These are phyloP conservation scores for Agrotis segetum DNA, from an alignment of 2,888 invertebrate genomes.

Conservation along the genomic window DNA sequence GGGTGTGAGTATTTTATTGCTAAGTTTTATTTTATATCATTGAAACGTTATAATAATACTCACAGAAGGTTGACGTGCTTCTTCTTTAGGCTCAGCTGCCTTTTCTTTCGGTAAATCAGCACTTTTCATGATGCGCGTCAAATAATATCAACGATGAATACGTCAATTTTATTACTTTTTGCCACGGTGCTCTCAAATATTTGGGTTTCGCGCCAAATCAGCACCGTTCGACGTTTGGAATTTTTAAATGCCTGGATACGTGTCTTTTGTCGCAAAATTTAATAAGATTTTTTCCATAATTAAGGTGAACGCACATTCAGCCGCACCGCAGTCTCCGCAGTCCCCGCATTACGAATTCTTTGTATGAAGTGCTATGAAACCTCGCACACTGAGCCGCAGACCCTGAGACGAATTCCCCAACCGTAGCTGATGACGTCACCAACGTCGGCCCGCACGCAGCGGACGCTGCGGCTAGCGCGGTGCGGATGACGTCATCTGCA, in stretches of 20 bases:
- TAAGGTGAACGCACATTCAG: no score
- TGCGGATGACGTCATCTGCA: no score
- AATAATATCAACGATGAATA: constrained; percentile 2
- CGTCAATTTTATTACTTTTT: constrained; percentile 25
- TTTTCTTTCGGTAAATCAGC: constrained; percentile 78
- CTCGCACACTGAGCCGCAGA: no score
- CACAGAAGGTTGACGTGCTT: constrained; percentile 75
- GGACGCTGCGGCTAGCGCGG: no score
- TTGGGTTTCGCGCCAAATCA: constrained; percentile 61
- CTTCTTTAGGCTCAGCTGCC: constrained; percentile 81
- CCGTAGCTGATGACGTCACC: no score
- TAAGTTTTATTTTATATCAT: background rate
- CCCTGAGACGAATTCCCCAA: no score
- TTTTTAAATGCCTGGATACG: constrained; percentile 17
- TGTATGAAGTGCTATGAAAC: no score
- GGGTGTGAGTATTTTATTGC: background rate
- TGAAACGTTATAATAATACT: constrained; percentile 16
- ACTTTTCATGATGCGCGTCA: constrained; percentile 70
- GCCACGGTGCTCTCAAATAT: constrained; percentile 4
- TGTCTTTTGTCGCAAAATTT: constrained; percentile 35
- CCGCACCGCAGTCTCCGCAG: no score
- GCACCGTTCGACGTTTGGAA: background rate
- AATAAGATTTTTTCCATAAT: background rate
- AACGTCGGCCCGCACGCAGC: no score
- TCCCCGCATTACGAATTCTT: no score